Evolutionary conservation across 37 sponge, comb jelly and placozoan species (phyloP).

Genomic region (Crambe crambe): DNA sequence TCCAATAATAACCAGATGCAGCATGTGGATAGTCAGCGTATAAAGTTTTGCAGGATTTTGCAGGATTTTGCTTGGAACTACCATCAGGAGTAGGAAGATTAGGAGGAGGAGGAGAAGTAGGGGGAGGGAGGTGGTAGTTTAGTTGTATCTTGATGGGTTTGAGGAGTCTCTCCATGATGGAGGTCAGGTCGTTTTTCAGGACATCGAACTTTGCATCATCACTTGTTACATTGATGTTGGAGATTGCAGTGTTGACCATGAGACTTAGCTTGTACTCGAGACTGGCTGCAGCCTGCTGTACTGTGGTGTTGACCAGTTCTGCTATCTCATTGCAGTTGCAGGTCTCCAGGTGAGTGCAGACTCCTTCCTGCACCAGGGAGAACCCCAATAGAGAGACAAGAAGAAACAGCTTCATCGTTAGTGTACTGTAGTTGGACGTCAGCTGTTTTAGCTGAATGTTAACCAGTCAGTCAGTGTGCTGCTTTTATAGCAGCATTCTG

Average conservation of each 20-base stretch:
- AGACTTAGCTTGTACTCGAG: neutral
- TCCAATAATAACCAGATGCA: neutral
- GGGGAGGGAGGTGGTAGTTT: neutral
- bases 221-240: neutral
- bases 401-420: too few relatives aligned
- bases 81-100: neutral
- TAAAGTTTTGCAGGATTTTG: neutral
- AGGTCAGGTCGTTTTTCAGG: neutral
- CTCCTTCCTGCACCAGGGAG: too few relatives aligned
- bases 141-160: neutral
- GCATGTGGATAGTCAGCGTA: neutral
- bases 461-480: too few relatives aligned
- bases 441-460: too few relatives aligned
- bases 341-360: too few relatives aligned
- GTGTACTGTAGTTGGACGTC: too few relatives aligned
- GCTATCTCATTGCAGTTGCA: too few relatives aligned
- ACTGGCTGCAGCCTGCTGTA: too few relatives aligned
- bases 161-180: neutral
- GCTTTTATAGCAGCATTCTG: too few relatives aligned
- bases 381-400: too few relatives aligned
- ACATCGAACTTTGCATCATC: neutral
- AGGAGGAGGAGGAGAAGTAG: too few relatives aligned
- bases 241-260: neutral
- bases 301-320: too few relatives aligned
- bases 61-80: neutral